Evolutionary conservation across 2,797 vertebrate genomes (phyloP).

Genomic region (Typhlichthys eigenmanni): DNA sequence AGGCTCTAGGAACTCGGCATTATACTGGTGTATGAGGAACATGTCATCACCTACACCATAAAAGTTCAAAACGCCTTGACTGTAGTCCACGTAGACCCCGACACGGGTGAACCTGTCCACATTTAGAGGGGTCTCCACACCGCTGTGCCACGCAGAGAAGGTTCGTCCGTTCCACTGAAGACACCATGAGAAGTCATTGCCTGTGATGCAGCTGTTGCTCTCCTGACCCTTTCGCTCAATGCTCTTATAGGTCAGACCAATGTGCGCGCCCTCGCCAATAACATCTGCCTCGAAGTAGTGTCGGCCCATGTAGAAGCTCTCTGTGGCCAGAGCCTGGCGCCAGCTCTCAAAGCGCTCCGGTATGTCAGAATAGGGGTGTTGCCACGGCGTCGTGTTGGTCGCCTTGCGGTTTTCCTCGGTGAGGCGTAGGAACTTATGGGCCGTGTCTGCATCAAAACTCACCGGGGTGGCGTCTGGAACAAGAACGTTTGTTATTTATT

Average conservation of each 20-base stretch:
- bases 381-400: slow-evolving; percentile 84
- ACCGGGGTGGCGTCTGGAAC: slow-evolving; percentile 59
- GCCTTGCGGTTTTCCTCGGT: slow-evolving; percentile 81
- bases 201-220: slow-evolving; percentile 78
- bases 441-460: slow-evolving; percentile 70
- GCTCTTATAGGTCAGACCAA: slow-evolving; percentile 82
- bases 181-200: slow-evolving; percentile 85
- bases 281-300: slow-evolving; percentile 83
- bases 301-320: slow-evolving; percentile 83
- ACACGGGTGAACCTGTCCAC: slow-evolving; percentile 66
- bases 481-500: not conserved
- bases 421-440: slow-evolving; percentile 86
- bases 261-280: slow-evolving; percentile 74
- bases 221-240: slow-evolving; percentile 77
- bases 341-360: slow-evolving; percentile 79
- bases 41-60: slow-evolving; percentile 68
- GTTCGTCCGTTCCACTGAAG: slow-evolving; percentile 79
- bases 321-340: slow-evolving; percentile 77
- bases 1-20: slow-evolving; percentile 77
- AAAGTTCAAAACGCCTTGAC: slow-evolving; percentile 72
- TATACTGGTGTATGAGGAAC: slow-evolving; percentile 75
- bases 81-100: slow-evolving; percentile 80
- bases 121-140: slow-evolving; percentile 72
- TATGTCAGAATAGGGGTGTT: slow-evolving; percentile 78
- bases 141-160: slow-evolving; percentile 84